Evolutionary conservation across 2,113 vertebrate species (phyloP).

Genomic region (Nothocercus nigrocapillus): DNA sequence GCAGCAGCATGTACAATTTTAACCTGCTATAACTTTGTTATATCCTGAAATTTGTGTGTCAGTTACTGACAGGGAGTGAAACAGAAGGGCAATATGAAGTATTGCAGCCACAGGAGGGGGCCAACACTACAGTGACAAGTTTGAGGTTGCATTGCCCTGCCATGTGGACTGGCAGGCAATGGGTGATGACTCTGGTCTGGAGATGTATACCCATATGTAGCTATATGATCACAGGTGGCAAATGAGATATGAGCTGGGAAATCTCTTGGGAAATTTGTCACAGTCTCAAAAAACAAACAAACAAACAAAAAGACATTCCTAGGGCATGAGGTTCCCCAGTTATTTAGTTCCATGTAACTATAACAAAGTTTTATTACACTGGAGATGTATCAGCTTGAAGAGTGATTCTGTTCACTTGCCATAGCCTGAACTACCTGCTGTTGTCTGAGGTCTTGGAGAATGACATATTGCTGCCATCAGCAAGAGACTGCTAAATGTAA

Average conservation of each 20-base stretch:
- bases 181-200: not conserved
- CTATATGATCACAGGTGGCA: not conserved
- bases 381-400: not conserved
- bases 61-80: not conserved
- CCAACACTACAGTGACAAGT: not conserved
- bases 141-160: not conserved
- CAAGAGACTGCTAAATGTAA: not conserved
- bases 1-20: not conserved
- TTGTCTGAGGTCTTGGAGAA: not conserved
- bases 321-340: not conserved
- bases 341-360: not conserved
- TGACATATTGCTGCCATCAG: not conserved
- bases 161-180: not conserved
- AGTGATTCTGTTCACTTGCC: not conserved
- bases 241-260: not conserved
- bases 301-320: not conserved
- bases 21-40: not conserved
- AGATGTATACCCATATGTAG: slow-evolving; percentile 19
- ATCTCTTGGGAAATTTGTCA: not conserved
- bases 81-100: accelerated
- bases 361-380: not conserved
- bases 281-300: not conserved
- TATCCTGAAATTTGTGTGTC: not conserved
- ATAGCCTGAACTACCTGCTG: not conserved
- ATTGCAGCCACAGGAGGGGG: not conserved